Base-by-base conservation (phyloP, 1,140 invertebrate species). In the Heliconius melpomene region DNA sequence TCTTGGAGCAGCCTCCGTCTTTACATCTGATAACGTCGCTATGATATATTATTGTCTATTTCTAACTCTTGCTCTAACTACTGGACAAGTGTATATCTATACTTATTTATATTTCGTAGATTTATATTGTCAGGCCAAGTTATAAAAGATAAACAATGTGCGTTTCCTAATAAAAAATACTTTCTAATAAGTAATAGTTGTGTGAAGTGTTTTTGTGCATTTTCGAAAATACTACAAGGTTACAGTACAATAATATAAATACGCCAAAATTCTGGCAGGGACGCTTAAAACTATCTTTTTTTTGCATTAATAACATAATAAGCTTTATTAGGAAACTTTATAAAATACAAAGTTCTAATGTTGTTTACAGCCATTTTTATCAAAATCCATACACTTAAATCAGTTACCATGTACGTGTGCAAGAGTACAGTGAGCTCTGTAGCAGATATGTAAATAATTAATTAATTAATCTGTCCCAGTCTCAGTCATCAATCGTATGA, bases 1-100 rank as follows among this genome's bases (percentile, higher is more conserved):
- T 16, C 26, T 29, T n/a, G 11, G n/a, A 57, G 54, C 54, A 20
- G 26, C 11, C 23, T 26, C 13, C 8, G 1, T 66, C 23, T 29
- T 66, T 29, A 29, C 23, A 66, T 66, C 60, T 23, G 60, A 66
- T 66, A 66, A 66, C 60, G 26, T 66, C 23, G 13, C 2, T 66
- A 29, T 66, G 60, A 66, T 66, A 29, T 66, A 66, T 66, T 66
- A 66, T 66, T 29, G 26, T 26, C 26, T 66, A 66, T 66, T 66
- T 66, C 23, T 26, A 16, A 66, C 6, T 3, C 11, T 29, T 66
- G 60, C 60, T 66, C 23, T 3, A 29, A 29, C 60, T 66, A 60
- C 57, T 26, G 3, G 57, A 11, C n/a, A 20, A 18, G 18, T 18
- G 18, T 18, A 2, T n/a, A 29, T 2, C 26, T 29, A 7, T 32